Evolutionary conservation across 2,113 vertebrate genomes (phyloP).

Genomic region (Macquaria australasica): DNA sequence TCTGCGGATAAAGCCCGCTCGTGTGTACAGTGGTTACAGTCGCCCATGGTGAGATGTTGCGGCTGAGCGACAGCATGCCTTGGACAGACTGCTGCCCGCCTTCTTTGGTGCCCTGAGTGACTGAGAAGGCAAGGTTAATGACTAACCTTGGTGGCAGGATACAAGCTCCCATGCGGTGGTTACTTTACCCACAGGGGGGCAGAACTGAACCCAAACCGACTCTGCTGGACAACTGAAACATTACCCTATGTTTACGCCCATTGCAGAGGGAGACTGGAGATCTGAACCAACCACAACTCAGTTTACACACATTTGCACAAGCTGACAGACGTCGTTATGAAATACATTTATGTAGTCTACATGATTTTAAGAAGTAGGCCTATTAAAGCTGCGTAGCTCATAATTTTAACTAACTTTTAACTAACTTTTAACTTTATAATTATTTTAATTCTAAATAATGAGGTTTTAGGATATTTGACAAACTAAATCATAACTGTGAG

Average conservation of each 20-base stretch:
- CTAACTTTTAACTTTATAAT: too few relatives aligned
- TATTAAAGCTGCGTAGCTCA: not conserved
- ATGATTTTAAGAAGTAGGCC: not conserved
- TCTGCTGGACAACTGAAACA: slow-evolving; percentile 61
- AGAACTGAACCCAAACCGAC: slow-evolving; percentile 35
- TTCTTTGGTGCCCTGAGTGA: slow-evolving; percentile 55
- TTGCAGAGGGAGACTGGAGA: not conserved
- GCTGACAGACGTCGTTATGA: not conserved
- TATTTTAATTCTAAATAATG: not conserved
- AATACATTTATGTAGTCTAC: not conserved
- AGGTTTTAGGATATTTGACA: too few relatives aligned
- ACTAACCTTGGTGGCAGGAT: slow-evolving; percentile 75
- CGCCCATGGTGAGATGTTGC: slow-evolving; percentile 79
- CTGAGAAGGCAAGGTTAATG: slow-evolving; percentile 72
- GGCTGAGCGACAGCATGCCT: slow-evolving; percentile 80
- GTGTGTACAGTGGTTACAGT: slow-evolving; percentile 50
- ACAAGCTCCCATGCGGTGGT: slow-evolving; percentile 45
- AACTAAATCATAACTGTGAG: not conserved
- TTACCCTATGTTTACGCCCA: slow-evolving; percentile 52
- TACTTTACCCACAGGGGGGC: slow-evolving; percentile 74
- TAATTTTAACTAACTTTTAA: fast-evolving
- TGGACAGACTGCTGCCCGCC: slow-evolving; percentile 41
- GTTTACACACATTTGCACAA: not conserved
- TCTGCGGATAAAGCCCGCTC: slow-evolving; percentile 60
- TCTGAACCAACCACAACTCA: slow-evolving; percentile 13